These are phyloP conservation scores for Acanthornis magna DNA, from an alignment of 2,797 vertebrate genomes.

Conservation along the genomic window DNA sequence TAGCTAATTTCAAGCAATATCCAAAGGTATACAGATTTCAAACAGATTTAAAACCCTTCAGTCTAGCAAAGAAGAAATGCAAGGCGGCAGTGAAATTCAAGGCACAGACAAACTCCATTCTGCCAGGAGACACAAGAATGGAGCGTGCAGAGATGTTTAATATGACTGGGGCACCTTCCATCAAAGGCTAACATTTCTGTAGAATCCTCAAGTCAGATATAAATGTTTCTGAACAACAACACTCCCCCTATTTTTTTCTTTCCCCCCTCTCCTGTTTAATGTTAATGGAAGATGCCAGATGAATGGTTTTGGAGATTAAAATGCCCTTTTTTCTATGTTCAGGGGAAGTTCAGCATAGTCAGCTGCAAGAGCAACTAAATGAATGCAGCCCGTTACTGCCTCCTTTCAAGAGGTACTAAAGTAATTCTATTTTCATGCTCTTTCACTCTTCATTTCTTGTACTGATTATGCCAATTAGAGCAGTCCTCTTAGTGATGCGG, in stretches of 20 bases:
- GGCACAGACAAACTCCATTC: background rate
- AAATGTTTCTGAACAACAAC: background rate
- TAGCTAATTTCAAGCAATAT: conserved; percentile 11
- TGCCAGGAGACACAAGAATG: rapidly evolving
- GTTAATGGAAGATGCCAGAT: background rate
- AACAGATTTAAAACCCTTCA: background rate
- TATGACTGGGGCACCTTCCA: background rate
- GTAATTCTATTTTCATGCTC: background rate
- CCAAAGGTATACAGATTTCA: background rate
- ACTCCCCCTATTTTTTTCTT: rapidly evolving
- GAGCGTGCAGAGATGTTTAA: background rate
- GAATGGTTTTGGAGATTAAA: background rate
- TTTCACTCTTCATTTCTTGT: conserved; percentile 4
- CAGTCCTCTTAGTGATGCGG: background rate
- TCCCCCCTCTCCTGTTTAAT: background rate
- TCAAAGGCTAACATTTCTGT: background rate
- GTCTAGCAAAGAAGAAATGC: background rate
- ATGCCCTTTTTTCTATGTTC: background rate
- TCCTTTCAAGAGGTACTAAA: background rate
- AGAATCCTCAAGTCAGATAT: background rate
- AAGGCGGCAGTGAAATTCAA: background rate
- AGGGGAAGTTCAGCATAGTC: background rate
- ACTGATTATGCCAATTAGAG: conserved; percentile 10
- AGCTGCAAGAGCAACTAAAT: background rate
- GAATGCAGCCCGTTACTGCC: background rate